A percentile compares a stretch with the other conserved stretches of the same genome.
Evolutionary conservation across 2,888 invertebrate genomes (phyloP).

Genomic region (Nasonia oneida): DNA sequence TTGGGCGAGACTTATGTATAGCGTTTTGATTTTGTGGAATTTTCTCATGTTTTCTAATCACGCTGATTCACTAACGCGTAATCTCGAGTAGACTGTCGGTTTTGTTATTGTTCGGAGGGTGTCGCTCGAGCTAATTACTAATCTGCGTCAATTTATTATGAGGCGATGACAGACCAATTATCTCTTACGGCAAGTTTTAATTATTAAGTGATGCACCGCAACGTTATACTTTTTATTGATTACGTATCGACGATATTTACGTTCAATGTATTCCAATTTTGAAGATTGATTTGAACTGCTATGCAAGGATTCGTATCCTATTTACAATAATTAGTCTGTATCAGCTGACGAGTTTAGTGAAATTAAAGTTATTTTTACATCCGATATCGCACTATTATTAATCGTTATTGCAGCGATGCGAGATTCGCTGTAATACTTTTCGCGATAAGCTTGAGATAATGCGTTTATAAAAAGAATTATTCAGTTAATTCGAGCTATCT

Average conservation of each 20-base stretch:
- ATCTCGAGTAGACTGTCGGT: background rate
- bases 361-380: constrained; percentile 17
- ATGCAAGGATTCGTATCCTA: background rate
- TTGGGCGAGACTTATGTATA: too few species aligned
- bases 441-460: constrained; percentile 22
- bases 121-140: background rate
- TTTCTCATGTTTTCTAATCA: too few species aligned
- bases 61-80: background rate
- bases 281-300: background rate
- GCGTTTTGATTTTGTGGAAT: too few species aligned
- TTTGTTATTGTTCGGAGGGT: background rate
- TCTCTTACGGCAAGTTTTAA: background rate
- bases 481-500: constrained; percentile 7
- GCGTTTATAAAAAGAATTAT: constrained; percentile 28
- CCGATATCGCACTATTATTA: constrained; percentile 9
- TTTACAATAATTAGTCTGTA: constrained; percentile 9
- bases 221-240: background rate
- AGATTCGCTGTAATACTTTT: constrained; percentile 29
- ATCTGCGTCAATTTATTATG: background rate
- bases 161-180: background rate
- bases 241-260: too few species aligned
- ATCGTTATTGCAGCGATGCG: constrained; percentile 2
- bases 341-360: background rate
- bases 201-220: background rate
- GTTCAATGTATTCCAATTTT: background rate